Conservation (phyloP, 2,888 invertebrate species). For the Scaptomyza polygonia region DNA sequence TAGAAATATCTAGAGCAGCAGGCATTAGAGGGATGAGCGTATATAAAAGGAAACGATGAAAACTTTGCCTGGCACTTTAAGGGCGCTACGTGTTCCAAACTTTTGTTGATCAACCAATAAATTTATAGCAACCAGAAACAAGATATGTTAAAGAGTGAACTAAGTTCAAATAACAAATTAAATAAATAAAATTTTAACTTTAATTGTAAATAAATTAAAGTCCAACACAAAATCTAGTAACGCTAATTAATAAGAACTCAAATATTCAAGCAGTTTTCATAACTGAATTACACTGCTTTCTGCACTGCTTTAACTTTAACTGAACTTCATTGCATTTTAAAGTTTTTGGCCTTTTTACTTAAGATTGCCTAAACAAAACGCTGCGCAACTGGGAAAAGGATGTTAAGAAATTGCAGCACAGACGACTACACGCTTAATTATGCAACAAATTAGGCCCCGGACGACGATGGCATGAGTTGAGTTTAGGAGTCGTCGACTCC, state of each 20-base stretch:
- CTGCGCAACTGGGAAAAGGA: constrained; percentile 6
- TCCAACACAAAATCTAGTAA: not conserved
- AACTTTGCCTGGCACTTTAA: constrained; percentile 37
- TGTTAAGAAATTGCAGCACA: constrained; percentile 40
- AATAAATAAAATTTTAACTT: no score
- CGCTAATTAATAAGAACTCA: not conserved
- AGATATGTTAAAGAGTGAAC: not conserved
- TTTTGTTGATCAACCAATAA: constrained; percentile 8
- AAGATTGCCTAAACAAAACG: constrained; percentile 51
- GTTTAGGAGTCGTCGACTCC: constrained; percentile 43
- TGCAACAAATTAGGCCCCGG: constrained; percentile 78
- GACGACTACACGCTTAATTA: constrained; percentile 74
- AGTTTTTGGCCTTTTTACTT: constrained; percentile 22
- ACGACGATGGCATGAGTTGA: constrained; percentile 36
- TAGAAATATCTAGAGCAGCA: constrained; percentile 40
- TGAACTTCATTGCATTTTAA: constrained; percentile 16
- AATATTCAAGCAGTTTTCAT: not conserved
- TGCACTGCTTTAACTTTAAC: not conserved
- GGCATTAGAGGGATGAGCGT: not conserved
- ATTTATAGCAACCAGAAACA: not conserved
- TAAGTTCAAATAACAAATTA: not conserved
- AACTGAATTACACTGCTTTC: not conserved
- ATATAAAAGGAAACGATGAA: not conserved
- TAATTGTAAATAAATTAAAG: no score
- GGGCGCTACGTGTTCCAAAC: constrained; percentile 20